Conservation (phyloP, 2,113 vertebrate species). For the Sylvietta virens region DNA sequence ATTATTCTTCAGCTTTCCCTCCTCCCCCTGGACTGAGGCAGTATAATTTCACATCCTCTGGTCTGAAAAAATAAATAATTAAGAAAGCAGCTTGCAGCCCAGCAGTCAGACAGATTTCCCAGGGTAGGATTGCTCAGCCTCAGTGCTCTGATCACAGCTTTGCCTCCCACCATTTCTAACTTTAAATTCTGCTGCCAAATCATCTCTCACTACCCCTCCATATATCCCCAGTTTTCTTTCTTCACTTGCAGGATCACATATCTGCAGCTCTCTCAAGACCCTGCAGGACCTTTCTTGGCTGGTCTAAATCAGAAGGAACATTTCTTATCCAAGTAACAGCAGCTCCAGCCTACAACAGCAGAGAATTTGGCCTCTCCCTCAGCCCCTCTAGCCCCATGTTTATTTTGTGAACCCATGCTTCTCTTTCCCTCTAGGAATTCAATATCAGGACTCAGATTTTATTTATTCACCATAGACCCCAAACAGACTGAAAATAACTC, state of each 20-base stretch:
- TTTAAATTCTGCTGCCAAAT: neutral
- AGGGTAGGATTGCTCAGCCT: neutral
- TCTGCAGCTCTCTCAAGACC: constrained; percentile 17
- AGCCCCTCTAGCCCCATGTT: neutral
- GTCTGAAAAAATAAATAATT: neutral
- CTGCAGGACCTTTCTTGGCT: neutral
- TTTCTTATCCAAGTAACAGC: neutral
- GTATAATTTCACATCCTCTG: neutral
- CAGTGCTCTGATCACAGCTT: neutral
- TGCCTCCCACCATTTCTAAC: neutral
- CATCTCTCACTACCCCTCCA: neutral
- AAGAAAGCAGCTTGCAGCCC: neutral
- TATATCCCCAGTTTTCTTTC: neutral
- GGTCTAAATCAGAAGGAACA: neutral
- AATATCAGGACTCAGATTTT: neutral
- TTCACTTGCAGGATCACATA: neutral
- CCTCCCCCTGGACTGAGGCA: neutral
- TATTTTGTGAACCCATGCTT: neutral
- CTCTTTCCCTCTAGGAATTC: neutral
- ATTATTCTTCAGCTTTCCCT: neutral
- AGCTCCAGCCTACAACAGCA: neutral
- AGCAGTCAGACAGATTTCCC: neutral
- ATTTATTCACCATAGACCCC: neutral
- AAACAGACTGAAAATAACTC: neutral
- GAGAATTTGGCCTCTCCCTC: neutral